phyloP scores from a whole-genome alignment of 2,797 vertebrate genomes.

The Lagorchestes hirsutus region DNA sequence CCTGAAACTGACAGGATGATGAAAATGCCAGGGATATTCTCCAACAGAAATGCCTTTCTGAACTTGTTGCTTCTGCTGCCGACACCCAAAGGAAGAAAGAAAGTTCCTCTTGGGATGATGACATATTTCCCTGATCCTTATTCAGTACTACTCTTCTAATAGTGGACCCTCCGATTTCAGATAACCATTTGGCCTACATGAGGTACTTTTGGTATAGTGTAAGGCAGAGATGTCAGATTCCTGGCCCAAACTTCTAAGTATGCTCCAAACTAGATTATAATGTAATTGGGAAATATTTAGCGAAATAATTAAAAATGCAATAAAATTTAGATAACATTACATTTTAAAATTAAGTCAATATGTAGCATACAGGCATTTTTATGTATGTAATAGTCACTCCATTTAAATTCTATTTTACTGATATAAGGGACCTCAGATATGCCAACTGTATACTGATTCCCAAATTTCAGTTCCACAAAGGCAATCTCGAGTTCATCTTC shows the following conservation, averaged over 20 bases:
- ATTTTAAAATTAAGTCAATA: background rate
- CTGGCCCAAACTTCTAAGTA: background rate
- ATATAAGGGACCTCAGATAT: background rate
- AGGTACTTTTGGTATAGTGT: background rate
- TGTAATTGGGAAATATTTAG: background rate
- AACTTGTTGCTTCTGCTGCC: background rate
- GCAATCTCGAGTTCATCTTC: background rate
- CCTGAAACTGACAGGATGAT: background rate
- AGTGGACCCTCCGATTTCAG: background rate
- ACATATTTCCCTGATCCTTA: background rate
- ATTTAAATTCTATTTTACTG: background rate
- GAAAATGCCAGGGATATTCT: background rate
- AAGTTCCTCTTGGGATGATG: background rate
- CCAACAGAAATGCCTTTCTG: background rate
- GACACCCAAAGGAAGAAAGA: background rate
- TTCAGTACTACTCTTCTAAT: background rate
- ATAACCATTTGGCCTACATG: background rate
- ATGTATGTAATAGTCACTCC: background rate
- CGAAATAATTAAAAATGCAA: background rate
- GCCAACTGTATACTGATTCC: background rate
- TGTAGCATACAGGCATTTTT: background rate
- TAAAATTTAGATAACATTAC: background rate
- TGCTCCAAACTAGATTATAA: background rate
- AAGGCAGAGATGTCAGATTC: background rate
- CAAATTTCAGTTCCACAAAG: background rate